A percentile compares a stretch with the other conserved stretches of the same genome.
Evolutionary conservation across 23 tunicate genomes (phyloP).

Genomic region (Pegea sp.): DNA sequence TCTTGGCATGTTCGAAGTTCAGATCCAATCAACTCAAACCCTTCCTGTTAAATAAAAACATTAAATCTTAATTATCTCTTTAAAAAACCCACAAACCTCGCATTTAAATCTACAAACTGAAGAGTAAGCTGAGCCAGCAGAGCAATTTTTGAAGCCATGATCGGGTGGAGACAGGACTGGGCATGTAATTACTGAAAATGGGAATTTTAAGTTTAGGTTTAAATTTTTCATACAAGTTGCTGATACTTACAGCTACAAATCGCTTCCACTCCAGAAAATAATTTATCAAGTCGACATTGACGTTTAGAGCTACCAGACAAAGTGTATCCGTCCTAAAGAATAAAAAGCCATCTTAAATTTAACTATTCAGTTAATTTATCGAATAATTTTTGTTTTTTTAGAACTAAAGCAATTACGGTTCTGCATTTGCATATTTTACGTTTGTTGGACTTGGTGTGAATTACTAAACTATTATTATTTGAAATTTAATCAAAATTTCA

Average conservation of each 20-base stretch:
- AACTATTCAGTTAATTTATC: background rate
- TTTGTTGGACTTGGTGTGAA: too few species aligned
- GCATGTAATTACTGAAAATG: slow-evolving; percentile 24
- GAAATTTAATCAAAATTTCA: too few species aligned
- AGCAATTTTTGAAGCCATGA: slow-evolving; percentile 19
- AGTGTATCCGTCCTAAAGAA: slow-evolving; percentile 45
- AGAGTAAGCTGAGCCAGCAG: slow-evolving; percentile 13
- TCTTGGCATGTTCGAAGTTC: slow-evolving; percentile 28
- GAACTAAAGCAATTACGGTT: too few species aligned
- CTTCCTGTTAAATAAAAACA: slow-evolving; percentile 21
- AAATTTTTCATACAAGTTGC: background rate
- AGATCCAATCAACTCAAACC: slow-evolving; percentile 24
- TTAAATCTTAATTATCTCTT: background rate
- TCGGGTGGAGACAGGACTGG: slow-evolving; percentile 10
- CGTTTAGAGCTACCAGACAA: slow-evolving; percentile 29
- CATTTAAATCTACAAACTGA: slow-evolving; percentile 30
- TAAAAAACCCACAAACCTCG: slow-evolving; percentile 5
- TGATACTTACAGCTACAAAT: slow-evolving; percentile 15
- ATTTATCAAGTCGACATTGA: slow-evolving; percentile 23
- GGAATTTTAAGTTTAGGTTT: background rate
- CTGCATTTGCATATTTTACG: too few species aligned
- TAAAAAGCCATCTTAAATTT: background rate
- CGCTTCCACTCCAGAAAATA: slow-evolving; percentile 35
- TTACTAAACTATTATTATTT: too few species aligned
- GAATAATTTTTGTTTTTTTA: background rate